Conservation (phyloP, 53 echinoderm and acorn worm species). For the Arbacia lixula region DNA sequence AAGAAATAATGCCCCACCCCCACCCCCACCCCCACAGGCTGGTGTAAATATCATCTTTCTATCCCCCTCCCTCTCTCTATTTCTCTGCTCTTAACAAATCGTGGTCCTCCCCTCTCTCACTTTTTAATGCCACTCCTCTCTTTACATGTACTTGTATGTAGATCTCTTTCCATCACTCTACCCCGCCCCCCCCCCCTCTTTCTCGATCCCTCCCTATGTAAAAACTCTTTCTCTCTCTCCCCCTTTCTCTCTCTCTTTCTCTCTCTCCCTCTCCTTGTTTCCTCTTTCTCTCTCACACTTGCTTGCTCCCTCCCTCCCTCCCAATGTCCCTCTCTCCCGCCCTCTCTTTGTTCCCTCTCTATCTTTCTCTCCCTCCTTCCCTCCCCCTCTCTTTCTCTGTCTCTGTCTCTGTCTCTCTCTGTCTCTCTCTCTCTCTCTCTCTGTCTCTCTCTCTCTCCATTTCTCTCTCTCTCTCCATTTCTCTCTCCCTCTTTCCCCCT, state of each 20-base stretch:
- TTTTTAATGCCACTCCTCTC: background rate
- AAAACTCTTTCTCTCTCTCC: background rate
- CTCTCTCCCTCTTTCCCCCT: background rate
- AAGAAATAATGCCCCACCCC: no score
- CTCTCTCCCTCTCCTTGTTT: background rate
- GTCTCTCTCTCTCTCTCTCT: background rate
- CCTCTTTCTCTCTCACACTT: background rate
- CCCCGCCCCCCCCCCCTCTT: background rate
- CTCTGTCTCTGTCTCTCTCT: background rate
- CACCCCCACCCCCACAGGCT: no score
- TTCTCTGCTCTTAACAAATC: background rate
- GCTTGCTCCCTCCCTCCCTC: background rate
- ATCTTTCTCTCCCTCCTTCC: background rate
- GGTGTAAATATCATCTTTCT: no score
- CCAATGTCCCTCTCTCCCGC: background rate
- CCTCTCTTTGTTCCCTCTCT: background rate
- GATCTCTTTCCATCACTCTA: background rate
- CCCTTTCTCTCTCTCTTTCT: background rate
- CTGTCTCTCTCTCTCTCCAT: background rate
- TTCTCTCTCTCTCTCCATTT: background rate
- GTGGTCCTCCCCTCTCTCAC: background rate
- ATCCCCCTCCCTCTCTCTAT: background rate
- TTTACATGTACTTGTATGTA: background rate
- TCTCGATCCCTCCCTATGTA: background rate
- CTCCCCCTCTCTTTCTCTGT: no score